Conservation (phyloP, 1,140 invertebrate genomes). For the Drosophila guanche region DNA sequence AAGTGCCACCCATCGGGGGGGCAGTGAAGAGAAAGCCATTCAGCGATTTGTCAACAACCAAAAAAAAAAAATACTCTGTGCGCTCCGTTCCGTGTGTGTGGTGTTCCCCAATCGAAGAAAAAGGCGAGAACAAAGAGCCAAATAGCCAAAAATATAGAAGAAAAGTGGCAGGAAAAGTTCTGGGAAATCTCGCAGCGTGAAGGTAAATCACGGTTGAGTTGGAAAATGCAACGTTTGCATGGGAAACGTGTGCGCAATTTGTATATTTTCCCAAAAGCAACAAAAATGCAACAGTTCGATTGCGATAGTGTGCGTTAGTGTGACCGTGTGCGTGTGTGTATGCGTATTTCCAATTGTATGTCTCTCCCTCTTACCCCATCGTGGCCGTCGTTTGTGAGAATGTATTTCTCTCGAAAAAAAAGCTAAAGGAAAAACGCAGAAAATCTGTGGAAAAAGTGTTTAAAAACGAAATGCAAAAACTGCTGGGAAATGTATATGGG, state of each 20-base stretch:
- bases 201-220: constrained; percentile 53
- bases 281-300: constrained; percentile 39
- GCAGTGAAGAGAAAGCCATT: constrained; percentile 12
- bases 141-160: constrained; percentile 6
- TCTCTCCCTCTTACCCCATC: constrained; percentile 43
- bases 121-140: constrained; percentile 44
- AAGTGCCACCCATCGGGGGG: too few species aligned
- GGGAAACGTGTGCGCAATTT: constrained; percentile 34
- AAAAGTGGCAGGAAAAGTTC: constrained; percentile 20
- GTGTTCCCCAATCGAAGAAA: constrained; percentile 28
- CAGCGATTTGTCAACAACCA: constrained; percentile 25
- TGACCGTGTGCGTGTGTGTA: constrained; percentile 21
- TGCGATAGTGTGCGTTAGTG: constrained; percentile 20
- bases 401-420: constrained; percentile 29
- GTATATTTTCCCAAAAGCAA: constrained; percentile 40
- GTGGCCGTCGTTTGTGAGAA: constrained; percentile 55
- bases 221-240: constrained; percentile 56
- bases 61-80: constrained; percentile 21
- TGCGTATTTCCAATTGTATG: constrained; percentile 70
- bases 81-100: constrained; percentile 35
- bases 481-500: too few species aligned
- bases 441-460: constrained; percentile 9
- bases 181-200: constrained; percentile 23
- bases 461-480: too few species aligned
- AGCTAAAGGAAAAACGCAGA: constrained; percentile 38